Evolutionary conservation across 2,888 invertebrate genomes (phyloP).

Genomic region (Frankliniella fusca): DNA sequence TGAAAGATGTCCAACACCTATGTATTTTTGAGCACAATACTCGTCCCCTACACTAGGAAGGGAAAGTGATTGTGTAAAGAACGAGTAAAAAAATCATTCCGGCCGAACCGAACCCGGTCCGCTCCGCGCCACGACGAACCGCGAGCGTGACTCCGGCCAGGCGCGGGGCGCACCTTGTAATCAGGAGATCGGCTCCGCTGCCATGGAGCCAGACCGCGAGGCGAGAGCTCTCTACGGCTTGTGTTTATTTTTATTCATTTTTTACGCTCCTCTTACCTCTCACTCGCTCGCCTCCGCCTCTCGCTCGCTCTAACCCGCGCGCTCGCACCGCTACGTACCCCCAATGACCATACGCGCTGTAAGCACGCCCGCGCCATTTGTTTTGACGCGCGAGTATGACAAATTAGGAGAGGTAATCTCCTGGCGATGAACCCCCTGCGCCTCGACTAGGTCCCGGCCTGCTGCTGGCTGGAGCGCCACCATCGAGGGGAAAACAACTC

Average conservation of each 20-base stretch:
- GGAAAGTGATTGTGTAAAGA: no score
- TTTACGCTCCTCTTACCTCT: no score
- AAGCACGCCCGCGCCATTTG: slow-evolving; percentile 1
- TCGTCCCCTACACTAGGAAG: no score
- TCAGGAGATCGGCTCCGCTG: neutral
- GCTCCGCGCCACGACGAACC: no score
- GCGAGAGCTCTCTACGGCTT: neutral
- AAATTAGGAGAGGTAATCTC: slow-evolving; percentile 2
- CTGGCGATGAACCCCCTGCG: neutral
- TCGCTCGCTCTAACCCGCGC: neutral
- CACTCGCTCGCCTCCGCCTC: no score
- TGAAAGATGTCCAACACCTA: no score
- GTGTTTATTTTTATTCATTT: neutral
- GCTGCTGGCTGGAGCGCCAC: neutral
- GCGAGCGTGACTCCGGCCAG: no score
- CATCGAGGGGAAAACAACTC: no score
- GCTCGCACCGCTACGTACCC: neutral
- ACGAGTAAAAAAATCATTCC: neutral
- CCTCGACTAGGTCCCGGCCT: neutral
- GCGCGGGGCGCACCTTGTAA: neutral
- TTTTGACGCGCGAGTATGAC: neutral
- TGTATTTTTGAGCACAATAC: no score
- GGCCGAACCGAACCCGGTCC: neutral
- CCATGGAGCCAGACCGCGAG: neutral
- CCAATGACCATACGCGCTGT: neutral